Evolutionary conservation across 2,888 invertebrate genomes (phyloP).

Genomic region (Ectropis crepuscularia): DNA sequence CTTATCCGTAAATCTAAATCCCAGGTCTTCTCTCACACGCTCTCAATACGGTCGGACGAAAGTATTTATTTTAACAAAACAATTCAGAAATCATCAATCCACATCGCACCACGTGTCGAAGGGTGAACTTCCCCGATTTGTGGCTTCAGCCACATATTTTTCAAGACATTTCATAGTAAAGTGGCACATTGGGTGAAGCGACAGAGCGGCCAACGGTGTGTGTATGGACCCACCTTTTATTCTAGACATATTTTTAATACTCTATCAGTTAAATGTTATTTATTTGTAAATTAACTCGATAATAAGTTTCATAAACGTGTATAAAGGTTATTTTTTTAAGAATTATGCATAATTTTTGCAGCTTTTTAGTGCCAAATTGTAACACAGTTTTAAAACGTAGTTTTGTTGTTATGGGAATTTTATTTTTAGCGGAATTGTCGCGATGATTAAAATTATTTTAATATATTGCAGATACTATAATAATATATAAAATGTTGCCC

Average conservation of each 20-base stretch:
- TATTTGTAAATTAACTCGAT: conserved; percentile 21
- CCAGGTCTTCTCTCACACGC: not conserved
- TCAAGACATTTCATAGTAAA: conserved; percentile 11
- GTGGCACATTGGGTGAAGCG: conserved; percentile 11
- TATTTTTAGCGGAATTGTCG: not conserved
- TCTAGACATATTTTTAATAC: conserved; percentile 10
- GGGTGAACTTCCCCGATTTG: not conserved
- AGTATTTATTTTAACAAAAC: too few species aligned
- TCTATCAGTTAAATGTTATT: conserved; percentile 22
- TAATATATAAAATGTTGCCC: not conserved
- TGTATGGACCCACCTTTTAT: conserved; percentile 22
- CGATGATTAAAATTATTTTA: not conserved
- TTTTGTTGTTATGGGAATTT: not conserved
- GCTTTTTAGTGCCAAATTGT: conserved; percentile 18
- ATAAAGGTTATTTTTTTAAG: too few species aligned
- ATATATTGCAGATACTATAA: not conserved
- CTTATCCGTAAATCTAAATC: too few species aligned
- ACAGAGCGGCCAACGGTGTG: conserved; percentile 1
- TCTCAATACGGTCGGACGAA: too few species aligned
- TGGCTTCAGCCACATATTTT: conserved; percentile 11
- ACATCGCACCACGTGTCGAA: not conserved
- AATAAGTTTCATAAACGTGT: conserved; percentile 1
- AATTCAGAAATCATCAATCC: not conserved
- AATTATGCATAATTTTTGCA: conserved; percentile 8
- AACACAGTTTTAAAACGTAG: not conserved